Evolutionary conservation across 2,888 invertebrate genomes (phyloP), one percentile per base, ranked within the genome.

Genomic region (Petrolisthes manimaculis): DNA sequence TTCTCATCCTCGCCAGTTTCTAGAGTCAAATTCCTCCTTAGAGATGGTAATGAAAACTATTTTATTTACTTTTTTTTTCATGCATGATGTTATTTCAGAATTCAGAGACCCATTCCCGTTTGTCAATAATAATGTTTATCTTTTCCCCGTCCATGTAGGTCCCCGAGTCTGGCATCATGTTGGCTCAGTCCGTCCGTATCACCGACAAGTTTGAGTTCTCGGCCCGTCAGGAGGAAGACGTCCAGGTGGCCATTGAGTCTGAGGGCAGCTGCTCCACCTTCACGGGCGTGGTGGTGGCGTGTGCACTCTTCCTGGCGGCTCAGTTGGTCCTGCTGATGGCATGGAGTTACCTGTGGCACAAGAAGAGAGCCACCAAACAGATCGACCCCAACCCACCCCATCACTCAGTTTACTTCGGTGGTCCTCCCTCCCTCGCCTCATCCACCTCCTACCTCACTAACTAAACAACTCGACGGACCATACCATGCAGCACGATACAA

Each of bases 281-380:
- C 83, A 89, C 89, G 3, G 89, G 89, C 5, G 85, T 90, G 78
- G 89, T 89, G 69, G 78, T 90, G 55, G 88, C 90, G 37, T 83
- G 86, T 53, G 89, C 89, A 12, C 84, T 89, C 51, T 91, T 91
- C 90, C 67, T 91, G 21, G 86, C 86, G 37, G 89, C 90, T 9
- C 89, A 89, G 79, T 61, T 89, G 83, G 83, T 88, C 14, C 82
- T 89, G 80, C 86, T 90, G 55, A 88, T 88, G 87, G 89, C 86
- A 18, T 91, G 91, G 89, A 90, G 89, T 54, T 91, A 91, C 86
- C 83, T 88, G 69, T 90, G 91, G 90, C 88, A 89, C 88, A 90
- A 86, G 84, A 90, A 90, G 51, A 79, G 89, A 56, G 90, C 88
- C 75, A 89, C 89, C 55, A 89, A 89, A 75, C 86, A 90, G 71